A percentile compares a stretch with the other conserved stretches of the same genome.
Evolutionary conservation across 37 sponge, comb jelly and placozoan species (phyloP).

Genomic region (Chondrosia reniformis): DNA sequence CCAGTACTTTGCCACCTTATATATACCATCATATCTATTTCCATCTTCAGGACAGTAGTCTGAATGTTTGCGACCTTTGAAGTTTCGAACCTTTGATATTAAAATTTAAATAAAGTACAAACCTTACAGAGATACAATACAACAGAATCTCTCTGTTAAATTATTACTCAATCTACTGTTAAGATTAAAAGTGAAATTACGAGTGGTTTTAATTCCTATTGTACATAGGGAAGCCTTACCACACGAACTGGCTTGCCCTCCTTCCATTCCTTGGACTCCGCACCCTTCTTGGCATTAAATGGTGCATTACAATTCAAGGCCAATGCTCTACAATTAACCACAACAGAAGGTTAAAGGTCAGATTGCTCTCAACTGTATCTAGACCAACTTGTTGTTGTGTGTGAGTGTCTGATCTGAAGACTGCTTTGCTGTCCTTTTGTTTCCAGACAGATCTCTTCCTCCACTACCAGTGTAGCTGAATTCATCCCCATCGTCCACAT

Average conservation of each 20-base stretch:
- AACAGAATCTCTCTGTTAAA: not conserved
- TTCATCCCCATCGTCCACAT: constrained; percentile 77
- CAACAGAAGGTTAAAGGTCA: not conserved
- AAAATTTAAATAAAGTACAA: no score
- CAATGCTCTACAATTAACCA: constrained; percentile 47
- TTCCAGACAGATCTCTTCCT: constrained; percentile 91
- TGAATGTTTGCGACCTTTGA: constrained; percentile 76
- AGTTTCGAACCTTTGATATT: constrained; percentile 82
- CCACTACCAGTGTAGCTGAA: constrained; percentile 93
- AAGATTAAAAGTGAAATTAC: not conserved
- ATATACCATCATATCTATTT: constrained; percentile 90
- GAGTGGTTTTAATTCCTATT: not conserved
- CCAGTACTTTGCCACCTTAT: constrained; percentile 96
- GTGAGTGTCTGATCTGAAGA: constrained; percentile 92
- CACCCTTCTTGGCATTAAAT: constrained; percentile 78
- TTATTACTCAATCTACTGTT: not conserved
- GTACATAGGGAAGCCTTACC: constrained; percentile 30
- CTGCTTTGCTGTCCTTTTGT: constrained; percentile 89
- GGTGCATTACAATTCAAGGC: constrained; percentile 78
- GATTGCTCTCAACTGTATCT: no score
- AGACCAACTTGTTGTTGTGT: constrained; percentile 69
- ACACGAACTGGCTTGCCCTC: constrained; percentile 87
- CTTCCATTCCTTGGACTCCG: constrained; percentile 69
- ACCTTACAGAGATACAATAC: no score
- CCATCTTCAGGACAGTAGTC: constrained; percentile 87